Percentiles rank a stretch among this genome's conserved stretches.
These are phyloP conservation scores for Drosophila siamana DNA, from an alignment of 2,888 invertebrate species.

Conservation along the genomic window DNA sequence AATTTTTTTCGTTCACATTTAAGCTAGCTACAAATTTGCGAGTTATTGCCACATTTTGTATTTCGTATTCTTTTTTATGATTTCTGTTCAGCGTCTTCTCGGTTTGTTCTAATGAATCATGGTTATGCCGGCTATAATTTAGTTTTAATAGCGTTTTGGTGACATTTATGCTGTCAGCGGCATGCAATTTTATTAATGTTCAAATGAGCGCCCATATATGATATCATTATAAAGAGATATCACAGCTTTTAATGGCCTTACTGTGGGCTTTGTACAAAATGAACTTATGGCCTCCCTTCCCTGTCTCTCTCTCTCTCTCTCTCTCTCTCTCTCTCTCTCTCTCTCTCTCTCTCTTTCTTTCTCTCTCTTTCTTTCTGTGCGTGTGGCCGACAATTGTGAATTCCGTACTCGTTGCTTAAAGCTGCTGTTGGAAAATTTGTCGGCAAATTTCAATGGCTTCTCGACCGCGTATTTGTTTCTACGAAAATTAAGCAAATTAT, in stretches of 20 bases:
- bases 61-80: slow-evolving; percentile 43
- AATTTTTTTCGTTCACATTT: slow-evolving; percentile 45
- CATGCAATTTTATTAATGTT: slow-evolving; percentile 78
- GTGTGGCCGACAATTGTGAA: slow-evolving; percentile 5
- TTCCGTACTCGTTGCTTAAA: slow-evolving; percentile 13
- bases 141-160: slow-evolving; percentile 78
- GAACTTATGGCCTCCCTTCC: slow-evolving; percentile 43
- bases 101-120: slow-evolving; percentile 71
- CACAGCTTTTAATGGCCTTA: slow-evolving; percentile 56
- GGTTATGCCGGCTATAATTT: slow-evolving; percentile 79
- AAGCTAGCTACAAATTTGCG: slow-evolving; percentile 75
- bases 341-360: neutral
- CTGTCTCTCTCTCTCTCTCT: neutral
- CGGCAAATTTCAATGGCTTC: neutral
- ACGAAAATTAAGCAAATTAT: neutral
- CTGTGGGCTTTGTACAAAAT: slow-evolving; percentile 53
- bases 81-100: slow-evolving; percentile 39
- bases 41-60: slow-evolving; percentile 65
- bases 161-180: slow-evolving; percentile 81
- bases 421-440: neutral
- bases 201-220: slow-evolving; percentile 66
- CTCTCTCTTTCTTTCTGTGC: neutral
- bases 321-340: neutral
- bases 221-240: slow-evolving; percentile 74
- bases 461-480: neutral